phyloP scores from a whole-genome alignment of 2,797 vertebrate genomes.

The Chiroxiphia lanceolata region DNA sequence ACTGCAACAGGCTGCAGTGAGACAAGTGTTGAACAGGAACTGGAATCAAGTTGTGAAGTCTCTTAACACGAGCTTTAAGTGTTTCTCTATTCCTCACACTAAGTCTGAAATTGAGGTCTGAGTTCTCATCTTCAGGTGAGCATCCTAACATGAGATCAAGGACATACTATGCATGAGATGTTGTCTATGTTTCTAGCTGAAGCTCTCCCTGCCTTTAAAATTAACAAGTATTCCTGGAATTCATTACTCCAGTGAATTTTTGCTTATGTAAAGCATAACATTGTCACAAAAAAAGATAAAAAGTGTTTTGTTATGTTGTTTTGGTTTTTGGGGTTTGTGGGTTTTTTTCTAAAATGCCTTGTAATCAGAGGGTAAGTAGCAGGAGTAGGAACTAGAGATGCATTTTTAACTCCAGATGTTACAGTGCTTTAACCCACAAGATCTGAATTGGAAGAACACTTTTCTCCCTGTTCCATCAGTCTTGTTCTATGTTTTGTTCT shows the following conservation, averaged over 20 bases:
- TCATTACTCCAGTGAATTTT: neutral
- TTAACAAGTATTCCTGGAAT: neutral
- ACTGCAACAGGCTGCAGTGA: neutral
- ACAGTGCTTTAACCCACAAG: neutral
- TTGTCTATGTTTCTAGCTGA: neutral
- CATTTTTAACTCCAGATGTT: neutral
- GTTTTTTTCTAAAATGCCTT: neutral
- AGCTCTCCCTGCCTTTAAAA: neutral
- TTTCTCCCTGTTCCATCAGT: neutral
- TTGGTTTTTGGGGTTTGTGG: neutral
- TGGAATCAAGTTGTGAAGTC: neutral
- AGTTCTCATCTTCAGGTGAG: neutral
- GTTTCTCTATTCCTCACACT: neutral
- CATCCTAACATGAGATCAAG: neutral
- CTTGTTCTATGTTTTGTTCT: neutral
- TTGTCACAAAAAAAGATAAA: neutral
- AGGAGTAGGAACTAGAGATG: neutral
- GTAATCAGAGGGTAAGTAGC: neutral
- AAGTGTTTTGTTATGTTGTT: neutral
- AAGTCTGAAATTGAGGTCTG: neutral
- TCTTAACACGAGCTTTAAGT: neutral
- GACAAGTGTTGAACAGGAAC: neutral
- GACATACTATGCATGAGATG: neutral
- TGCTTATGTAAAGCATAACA: rapidly evolving
- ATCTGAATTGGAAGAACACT: neutral